Percentiles rank a stretch among this genome's conserved stretches.
Conservation (phyloP, 2,888 invertebrate species). For the Malacosoma neustria region DNA sequence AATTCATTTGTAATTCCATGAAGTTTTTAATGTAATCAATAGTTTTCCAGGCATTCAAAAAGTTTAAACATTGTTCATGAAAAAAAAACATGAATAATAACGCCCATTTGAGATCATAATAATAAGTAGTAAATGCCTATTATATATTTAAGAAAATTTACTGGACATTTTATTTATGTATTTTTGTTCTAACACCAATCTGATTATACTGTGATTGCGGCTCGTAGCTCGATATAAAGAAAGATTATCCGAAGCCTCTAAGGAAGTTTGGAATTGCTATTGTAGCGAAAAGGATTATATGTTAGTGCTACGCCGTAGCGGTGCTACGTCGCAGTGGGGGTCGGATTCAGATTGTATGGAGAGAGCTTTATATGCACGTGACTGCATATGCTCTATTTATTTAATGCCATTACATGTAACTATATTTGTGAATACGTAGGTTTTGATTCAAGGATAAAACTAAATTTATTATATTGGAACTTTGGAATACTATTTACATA, state of each 20-base stretch:
- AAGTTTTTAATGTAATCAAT: too few relatives aligned
- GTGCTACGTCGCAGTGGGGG: slow-evolving; percentile 44
- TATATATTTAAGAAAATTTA: too few relatives aligned
- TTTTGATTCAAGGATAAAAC: background rate
- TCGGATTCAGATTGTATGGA: slow-evolving; percentile 42
- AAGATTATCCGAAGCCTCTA: slow-evolving; percentile 76
- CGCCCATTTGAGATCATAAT: too few relatives aligned
- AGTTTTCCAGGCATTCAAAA: too few relatives aligned
- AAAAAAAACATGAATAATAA: too few relatives aligned
- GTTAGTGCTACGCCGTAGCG: slow-evolving; percentile 71
- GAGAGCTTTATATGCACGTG: slow-evolving; percentile 25
- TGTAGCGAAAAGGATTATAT: slow-evolving; percentile 77
- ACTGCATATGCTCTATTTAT: slow-evolving; percentile 19
- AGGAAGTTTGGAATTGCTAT: slow-evolving; percentile 77
- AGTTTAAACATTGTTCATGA: too few relatives aligned
- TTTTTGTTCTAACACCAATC: background rate
- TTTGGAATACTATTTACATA: background rate
- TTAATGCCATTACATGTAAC: slow-evolving; percentile 4
- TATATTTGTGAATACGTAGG: background rate
- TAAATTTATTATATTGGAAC: background rate
- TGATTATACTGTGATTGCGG: slow-evolving; percentile 24
- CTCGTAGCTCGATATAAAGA: slow-evolving; percentile 71
- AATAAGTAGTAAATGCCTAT: too few relatives aligned
- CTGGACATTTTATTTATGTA: background rate
- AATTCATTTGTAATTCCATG: too few relatives aligned